These are phyloP conservation scores for Cabera pusaria DNA, from an alignment of 2,888 invertebrate species.

Conservation along the genomic window DNA sequence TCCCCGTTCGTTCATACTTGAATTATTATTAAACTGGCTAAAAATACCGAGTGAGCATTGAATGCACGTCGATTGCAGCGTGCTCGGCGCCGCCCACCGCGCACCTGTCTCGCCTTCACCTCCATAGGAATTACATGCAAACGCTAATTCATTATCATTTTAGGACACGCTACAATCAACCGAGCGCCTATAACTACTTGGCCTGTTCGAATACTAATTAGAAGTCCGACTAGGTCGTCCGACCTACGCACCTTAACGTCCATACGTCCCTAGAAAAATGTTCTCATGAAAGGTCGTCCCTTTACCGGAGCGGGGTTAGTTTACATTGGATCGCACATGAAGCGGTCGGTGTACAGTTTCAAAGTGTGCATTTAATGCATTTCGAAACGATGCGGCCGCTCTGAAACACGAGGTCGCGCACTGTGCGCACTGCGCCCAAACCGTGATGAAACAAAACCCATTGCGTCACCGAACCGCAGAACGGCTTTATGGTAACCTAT, in stretches of 20 bases:
- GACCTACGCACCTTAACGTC: too few species aligned
- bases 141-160: slow-evolving; percentile 25
- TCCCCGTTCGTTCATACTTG: slow-evolving; percentile 43
- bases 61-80: slow-evolving; percentile 53
- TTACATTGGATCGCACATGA: slow-evolving; percentile 60
- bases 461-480: slow-evolving; percentile 73
- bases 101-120: slow-evolving; percentile 61
- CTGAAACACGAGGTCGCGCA: slow-evolving; percentile 76
- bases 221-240: neutral
- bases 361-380: slow-evolving; percentile 80
- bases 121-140: slow-evolving; percentile 34
- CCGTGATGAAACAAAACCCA: slow-evolving; percentile 78
- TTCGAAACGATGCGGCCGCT: slow-evolving; percentile 79
- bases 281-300: slow-evolving; percentile 32
- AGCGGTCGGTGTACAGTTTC: slow-evolving; percentile 56
- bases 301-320: slow-evolving; percentile 48
- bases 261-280: neutral
- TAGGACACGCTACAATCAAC: slow-evolving; percentile 13
- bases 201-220: neutral
- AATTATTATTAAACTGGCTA: slow-evolving; percentile 53
- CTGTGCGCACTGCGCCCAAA: slow-evolving; percentile 73
- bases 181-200: neutral
- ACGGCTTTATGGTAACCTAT: slow-evolving; percentile 71
- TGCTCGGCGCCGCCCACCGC: slow-evolving; percentile 48
- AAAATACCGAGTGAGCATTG: slow-evolving; percentile 60